Evolutionary conservation across 1,140 invertebrate genomes (phyloP), one percentile per base, ranked within the genome.

Genomic region (Drosophila asahinai): DNA sequence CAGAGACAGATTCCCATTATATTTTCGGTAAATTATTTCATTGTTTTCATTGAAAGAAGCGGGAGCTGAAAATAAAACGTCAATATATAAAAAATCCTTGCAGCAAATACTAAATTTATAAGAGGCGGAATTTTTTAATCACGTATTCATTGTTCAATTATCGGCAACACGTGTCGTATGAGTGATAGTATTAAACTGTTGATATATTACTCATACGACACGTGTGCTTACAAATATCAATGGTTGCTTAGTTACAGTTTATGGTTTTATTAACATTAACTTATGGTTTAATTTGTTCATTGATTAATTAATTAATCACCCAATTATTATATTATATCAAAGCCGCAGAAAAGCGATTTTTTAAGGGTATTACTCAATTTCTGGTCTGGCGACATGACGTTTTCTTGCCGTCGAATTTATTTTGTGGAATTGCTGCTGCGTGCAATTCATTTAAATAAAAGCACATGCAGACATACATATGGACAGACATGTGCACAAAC

Each of bases 381-480:
- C 27, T 7, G 6, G 6, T 30, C 30, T 7, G 15, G 30, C 30
- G 30, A 33, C 15, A 47, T 6, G 5, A 17, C 11, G 0, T 27
- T 42, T 64, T 65, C 27, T 14, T 47, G 1, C 36, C 8, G 33
- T 36, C 45, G 68, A 72, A 72, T 60, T 59, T 47, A 42, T 51
- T 73, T 73, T 72, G 22, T 7, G 67, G 71, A 73, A 73, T 38
- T 48, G 22, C 38, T 22, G 27, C 11, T 36, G 54, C 45, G 2
- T 52, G 55, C 54, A 72, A 51, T 73, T 72, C 47, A 61, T 73
- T 73, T 73, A 73, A 73, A 73, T 73, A 60, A 73, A 73, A 73
- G 43, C 27, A 11, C 14, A 59, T 22, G 43, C 8, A 36, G 17
- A 51, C 8, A 36, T 38, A 36, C 42, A 36, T 38, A 36, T 43